Conservation (phyloP, 2,888 invertebrate genomes). For the Frankliniella fusca region DNA sequence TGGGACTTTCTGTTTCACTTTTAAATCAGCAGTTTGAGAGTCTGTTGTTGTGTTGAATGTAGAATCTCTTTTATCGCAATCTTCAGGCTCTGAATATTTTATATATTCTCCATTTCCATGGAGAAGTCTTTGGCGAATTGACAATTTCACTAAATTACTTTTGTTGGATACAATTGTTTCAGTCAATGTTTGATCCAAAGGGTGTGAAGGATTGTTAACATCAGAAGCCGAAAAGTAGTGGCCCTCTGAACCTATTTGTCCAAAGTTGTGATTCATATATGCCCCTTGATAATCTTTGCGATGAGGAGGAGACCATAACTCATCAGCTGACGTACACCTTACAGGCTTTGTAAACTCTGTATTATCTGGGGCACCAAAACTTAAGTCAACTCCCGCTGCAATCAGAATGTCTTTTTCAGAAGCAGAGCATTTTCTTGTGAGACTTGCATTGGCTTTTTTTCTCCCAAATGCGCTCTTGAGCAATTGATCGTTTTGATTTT, state of each 20-base stretch:
- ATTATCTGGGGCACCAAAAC: background rate
- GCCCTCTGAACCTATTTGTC: background rate
- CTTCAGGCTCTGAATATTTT: constrained; percentile 20
- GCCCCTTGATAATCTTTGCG: background rate
- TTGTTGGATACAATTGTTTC: background rate
- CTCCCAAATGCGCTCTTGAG: background rate
- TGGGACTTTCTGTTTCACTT: background rate
- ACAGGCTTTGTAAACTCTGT: background rate
- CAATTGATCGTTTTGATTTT: constrained; percentile 2
- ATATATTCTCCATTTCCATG: constrained; percentile 31
- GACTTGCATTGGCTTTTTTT: background rate
- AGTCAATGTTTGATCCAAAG: background rate
- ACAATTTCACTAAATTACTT: background rate
- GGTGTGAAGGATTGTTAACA: background rate
- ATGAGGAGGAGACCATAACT: background rate
- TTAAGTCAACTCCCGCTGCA: background rate
- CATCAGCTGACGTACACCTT: background rate
- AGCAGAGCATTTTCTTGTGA: background rate
- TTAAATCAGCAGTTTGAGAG: background rate
- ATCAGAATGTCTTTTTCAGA: background rate
- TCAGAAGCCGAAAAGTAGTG: background rate
- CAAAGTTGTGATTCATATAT: background rate
- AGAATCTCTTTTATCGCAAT: constrained; percentile 8
- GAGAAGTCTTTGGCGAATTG: background rate
- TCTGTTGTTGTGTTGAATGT: background rate